Conservation (phyloP, 2,113 vertebrate genomes). For the Cyanoliseus patagonus region DNA sequence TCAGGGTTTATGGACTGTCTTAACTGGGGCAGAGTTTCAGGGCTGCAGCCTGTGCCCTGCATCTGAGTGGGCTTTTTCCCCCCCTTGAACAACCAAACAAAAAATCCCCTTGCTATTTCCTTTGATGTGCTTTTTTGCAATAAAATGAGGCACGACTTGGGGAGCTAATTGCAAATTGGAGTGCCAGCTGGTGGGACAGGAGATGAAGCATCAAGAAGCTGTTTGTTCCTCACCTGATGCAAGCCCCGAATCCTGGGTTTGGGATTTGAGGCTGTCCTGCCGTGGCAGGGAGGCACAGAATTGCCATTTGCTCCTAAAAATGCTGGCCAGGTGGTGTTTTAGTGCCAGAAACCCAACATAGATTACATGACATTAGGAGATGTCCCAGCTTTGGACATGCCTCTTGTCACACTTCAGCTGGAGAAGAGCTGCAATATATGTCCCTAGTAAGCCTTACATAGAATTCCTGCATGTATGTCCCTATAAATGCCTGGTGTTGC, state of each 20-base stretch:
- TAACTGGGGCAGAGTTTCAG: background rate
- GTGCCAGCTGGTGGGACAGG: background rate
- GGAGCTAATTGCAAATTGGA: background rate
- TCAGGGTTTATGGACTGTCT: background rate
- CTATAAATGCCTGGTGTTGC: rapidly evolving
- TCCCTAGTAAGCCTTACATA: background rate
- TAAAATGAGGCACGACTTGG: background rate
- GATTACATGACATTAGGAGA: background rate
- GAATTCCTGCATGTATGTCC: background rate
- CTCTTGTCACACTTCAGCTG: background rate
- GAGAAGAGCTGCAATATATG: background rate
- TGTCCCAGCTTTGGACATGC: background rate
- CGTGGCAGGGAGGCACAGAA: rapidly evolving
- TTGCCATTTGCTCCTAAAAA: background rate
- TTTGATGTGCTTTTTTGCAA: background rate
- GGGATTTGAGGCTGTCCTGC: background rate
- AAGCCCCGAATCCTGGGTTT: rapidly evolving
- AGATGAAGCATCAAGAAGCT: background rate
- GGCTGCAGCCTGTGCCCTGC: background rate
- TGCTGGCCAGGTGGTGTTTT: background rate
- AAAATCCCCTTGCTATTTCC: background rate
- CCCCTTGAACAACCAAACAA: background rate
- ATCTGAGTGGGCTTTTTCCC: background rate
- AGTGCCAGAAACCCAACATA: background rate
- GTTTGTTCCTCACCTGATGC: background rate